Percentiles rank a stretch among this genome's conserved stretches.
Conservation (phyloP, 1,140 invertebrate genomes). For the Aphis craccivora region DNA sequence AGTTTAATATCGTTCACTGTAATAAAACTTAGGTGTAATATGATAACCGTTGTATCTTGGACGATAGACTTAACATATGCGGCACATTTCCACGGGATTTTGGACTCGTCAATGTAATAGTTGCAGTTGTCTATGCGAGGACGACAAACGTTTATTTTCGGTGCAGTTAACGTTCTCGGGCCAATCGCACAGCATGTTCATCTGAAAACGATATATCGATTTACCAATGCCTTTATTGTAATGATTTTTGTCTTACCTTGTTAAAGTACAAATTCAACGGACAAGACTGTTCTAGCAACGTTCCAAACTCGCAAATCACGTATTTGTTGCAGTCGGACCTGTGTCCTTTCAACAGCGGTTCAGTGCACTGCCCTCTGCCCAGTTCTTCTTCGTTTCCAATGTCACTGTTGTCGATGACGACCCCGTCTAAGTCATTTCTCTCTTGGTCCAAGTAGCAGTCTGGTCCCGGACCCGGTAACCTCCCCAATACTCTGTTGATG, state of each 20-base stretch:
- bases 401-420: neutral
- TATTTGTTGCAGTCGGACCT: conserved; percentile 81
- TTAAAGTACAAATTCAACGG: conserved; percentile 79
- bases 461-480: conserved; percentile 66
- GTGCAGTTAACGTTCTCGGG: conserved; percentile 41
- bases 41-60: neutral
- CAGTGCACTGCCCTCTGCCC: neutral
- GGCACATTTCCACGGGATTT: neutral
- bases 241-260: conserved; percentile 64
- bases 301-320: conserved; percentile 78
- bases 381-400: neutral
- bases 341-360: conserved; percentile 64
- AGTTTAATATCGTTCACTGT: neutral
- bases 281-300: conserved; percentile 73
- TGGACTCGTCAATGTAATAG: neutral
- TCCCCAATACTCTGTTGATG: conserved; percentile 76
- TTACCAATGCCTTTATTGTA: neutral
- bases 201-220: neutral
- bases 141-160: neutral
- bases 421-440: conserved; percentile 25
- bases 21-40: neutral
- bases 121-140: neutral
- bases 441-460: conserved; percentile 61
- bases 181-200: conserved; percentile 46
- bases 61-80: neutral